Conservation (phyloP, 2,888 invertebrate genomes). For the Oxycera nigricornis region DNA sequence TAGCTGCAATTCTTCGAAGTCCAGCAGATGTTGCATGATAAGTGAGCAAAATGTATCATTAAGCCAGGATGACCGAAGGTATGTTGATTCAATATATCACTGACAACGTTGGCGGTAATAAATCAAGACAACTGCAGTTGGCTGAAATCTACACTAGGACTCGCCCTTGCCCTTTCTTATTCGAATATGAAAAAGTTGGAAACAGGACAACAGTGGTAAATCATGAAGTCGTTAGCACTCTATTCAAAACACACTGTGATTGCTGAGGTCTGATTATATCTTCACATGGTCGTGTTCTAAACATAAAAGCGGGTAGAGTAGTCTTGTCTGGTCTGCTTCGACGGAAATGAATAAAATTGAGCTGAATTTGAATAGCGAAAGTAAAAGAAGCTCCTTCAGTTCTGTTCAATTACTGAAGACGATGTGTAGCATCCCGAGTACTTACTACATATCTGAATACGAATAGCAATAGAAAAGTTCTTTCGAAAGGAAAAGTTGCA, state of each 20-base stretch:
- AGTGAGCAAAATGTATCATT: conserved; percentile 4
- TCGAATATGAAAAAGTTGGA: not conserved
- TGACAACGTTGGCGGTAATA: not conserved
- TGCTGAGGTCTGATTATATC: not conserved
- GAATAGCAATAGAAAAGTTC: not conserved
- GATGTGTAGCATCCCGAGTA: not conserved
- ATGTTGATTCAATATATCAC: not conserved
- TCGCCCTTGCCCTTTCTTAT: not conserved
- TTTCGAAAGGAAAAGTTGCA: conserved; percentile 6
- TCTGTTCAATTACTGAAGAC: not conserved
- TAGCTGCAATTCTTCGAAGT: not conserved
- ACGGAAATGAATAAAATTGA: conserved; percentile 26
- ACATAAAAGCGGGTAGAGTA: not conserved
- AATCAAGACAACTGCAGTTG: conserved; percentile 2
- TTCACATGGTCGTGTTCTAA: not conserved
- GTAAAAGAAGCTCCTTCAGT: conserved; percentile 11
- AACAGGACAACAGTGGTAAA: not conserved
- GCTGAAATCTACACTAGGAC: not conserved
- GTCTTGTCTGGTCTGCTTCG: conserved; percentile 10
- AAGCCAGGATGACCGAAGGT: conserved; percentile 8
- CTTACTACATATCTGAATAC: not conserved
- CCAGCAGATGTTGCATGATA: conserved; percentile 11
- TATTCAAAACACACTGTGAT: not conserved
- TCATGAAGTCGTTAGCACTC: not conserved
- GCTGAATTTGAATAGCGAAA: conserved; percentile 7